A percentile compares a stretch with the other conserved stretches of the same genome.
These are phyloP conservation scores for Felis catus DNA, from an alignment of 2,113 vertebrate species.

Conservation along the genomic window F.catus_Fca126_mat1.0 CM031414.1:17095001-17095500, in stretches of 20 bases:
- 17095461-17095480: background rate
- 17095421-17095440: background rate
- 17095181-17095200: background rate
- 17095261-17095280: background rate
- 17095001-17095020: background rate
- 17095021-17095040: background rate
- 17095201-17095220: background rate
- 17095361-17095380: background rate
- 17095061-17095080: background rate
- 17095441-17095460: conserved; percentile 21
- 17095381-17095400: background rate
- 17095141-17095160: background rate
- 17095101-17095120: background rate
- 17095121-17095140: background rate
- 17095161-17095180: background rate
- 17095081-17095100: background rate
- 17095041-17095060: too few relatives aligned
- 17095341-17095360: background rate
- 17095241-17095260: background rate
- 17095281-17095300: background rate
- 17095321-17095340: background rate
- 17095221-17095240: background rate
- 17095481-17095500: background rate
- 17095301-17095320: background rate
- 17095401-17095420: background rate